Conservation (phyloP, 1,140 invertebrate species). For the Whitmania pigra region DNA sequence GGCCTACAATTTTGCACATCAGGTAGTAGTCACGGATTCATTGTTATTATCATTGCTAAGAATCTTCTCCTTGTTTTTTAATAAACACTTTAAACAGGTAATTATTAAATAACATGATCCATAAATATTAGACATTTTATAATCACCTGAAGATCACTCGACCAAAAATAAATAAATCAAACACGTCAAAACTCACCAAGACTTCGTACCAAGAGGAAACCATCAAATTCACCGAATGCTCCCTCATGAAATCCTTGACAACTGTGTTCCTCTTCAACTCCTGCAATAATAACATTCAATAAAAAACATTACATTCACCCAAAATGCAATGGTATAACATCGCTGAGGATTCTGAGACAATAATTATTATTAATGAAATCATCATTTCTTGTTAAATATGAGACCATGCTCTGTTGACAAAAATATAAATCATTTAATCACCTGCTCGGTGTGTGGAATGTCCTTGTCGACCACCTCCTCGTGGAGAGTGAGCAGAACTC, state of each 20-base stretch:
- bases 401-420: background rate
- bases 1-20: background rate
- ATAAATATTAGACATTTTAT: background rate
- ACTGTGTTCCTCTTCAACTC: constrained; percentile 46
- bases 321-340: background rate
- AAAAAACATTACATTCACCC: background rate
- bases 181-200: constrained; percentile 46
- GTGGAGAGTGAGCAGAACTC: constrained; percentile 48
- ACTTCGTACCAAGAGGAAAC: constrained; percentile 50
- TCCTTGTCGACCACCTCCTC: constrained; percentile 47
- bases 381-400: background rate
- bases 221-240: constrained; percentile 44
- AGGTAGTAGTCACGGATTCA: background rate
- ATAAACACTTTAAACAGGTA: background rate
- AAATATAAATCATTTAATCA: constrained; percentile 24
- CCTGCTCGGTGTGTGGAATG: constrained; percentile 41
- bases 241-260: constrained; percentile 50
- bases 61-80: background rate
- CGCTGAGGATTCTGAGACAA: background rate
- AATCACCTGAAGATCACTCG: background rate
- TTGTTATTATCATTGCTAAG: background rate
- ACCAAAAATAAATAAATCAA: too few species aligned
- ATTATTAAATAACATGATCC: background rate
- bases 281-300: constrained; percentile 26
- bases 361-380: background rate